Base-by-base conservation (phyloP, 2,888 invertebrate genomes). In the Mycalesis mineus region DNA sequence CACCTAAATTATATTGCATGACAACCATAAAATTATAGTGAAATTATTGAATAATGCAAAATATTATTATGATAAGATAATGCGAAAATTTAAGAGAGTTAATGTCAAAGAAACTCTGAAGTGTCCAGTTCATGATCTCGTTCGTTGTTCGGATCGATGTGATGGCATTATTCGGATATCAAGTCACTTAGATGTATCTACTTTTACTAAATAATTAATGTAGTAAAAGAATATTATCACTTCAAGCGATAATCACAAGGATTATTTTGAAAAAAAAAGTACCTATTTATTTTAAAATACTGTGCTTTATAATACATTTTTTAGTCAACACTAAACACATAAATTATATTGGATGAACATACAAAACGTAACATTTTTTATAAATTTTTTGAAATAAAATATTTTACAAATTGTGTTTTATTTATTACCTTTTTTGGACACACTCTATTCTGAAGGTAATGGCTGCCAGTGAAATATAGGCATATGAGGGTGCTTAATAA, bases 341-440 rank as follows among this genome's bases (percentile, higher is more conserved):
- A 36, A 4, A 36, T 36, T 39, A 14, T 39, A 14, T 39, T 39
- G 14, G 2, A 22, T 22, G 22, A 13, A 17, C 42, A 33, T 41
- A 7, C 29, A 31, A 13, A 14, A 51, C 37, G 44, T 44, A 42
- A 29, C 29, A 50, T 17, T 51, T 47, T 50, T 77, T 77, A 73
- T 77, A 73, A 62, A 54, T 65, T 73, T 79, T 78, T 75, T 59
- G 63, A 86, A 83, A 51, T 84, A 84, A 85, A 86, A 71, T 66
- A 68, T 70, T 70, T 69, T 51, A 64, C 72, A 79, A 78, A 76
- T 70, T 72, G 78, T 71, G 78, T 86, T 85, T 86, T 69, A 86
- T 84, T 86, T 75, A 55, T 5, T 22, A 22, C 22, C 22, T 22
- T 22, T 22, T 22, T n/a, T n/a, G n/a, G n/a, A n/a, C n/a, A n/a